Evolutionary conservation across 2,797 vertebrate genomes (phyloP).

Genomic region (Xyrichtys novacula): DNA sequence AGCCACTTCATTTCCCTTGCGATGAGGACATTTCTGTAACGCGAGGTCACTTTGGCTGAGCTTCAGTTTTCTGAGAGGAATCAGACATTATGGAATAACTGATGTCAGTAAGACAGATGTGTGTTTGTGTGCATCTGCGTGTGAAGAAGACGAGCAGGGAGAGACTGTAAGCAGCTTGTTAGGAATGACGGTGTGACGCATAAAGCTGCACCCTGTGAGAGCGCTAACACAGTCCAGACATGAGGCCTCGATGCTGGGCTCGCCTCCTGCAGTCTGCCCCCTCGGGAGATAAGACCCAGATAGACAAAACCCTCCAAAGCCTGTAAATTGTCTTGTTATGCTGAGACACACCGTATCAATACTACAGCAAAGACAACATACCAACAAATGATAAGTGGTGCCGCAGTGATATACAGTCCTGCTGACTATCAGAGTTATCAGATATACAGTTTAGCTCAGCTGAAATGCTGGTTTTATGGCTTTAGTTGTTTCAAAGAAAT

Average conservation of each 20-base stretch:
- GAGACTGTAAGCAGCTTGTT: neutral
- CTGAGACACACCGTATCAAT: slow-evolving; percentile 21
- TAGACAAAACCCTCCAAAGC: slow-evolving; percentile 22
- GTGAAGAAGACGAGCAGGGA: slow-evolving; percentile 1
- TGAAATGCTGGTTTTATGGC: neutral
- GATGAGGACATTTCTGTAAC: slow-evolving; percentile 45
- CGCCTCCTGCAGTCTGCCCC: neutral
- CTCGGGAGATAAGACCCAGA: slow-evolving; percentile 46
- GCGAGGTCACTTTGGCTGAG: slow-evolving; percentile 38
- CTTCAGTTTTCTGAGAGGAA: neutral
- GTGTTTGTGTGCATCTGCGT: slow-evolving; percentile 21
- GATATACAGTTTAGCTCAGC: neutral
- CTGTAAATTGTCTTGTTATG: slow-evolving; percentile 43
- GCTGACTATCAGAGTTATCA: slow-evolving; percentile 28
- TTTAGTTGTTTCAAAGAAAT: slow-evolving; percentile 7
- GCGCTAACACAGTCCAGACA: slow-evolving; percentile 3
- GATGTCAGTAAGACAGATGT: slow-evolving; percentile 8
- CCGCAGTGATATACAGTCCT: slow-evolving; percentile 14
- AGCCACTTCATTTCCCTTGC: slow-evolving; percentile 4
- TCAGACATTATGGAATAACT: slow-evolving; percentile 34
- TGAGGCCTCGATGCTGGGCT: slow-evolving; percentile 13
- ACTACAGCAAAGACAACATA: neutral
- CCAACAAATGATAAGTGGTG: slow-evolving; percentile 30
- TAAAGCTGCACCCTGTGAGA: slow-evolving; percentile 1
- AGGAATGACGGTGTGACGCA: neutral